Conservation (phyloP, 2,888 invertebrate species). For the Teleogryllus oceanicus region DNA sequence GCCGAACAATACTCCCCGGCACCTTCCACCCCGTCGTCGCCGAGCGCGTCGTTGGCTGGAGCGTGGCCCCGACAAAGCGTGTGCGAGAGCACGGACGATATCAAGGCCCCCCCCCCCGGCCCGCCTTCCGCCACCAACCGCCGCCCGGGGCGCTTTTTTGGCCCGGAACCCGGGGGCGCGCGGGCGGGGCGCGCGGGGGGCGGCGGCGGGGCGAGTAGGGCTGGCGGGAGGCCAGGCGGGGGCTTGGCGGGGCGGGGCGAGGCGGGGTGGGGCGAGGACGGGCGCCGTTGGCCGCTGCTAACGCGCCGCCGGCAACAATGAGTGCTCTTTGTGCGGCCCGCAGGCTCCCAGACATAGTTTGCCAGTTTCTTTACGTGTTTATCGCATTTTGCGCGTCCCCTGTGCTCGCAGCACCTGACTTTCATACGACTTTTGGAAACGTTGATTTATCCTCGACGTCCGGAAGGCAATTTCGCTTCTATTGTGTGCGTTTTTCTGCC, state of each 20-base stretch:
- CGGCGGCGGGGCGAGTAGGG: not conserved
- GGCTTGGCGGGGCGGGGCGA: not conserved
- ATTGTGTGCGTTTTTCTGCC: not conserved
- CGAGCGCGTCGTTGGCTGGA: too few species aligned
- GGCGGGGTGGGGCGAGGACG: not conserved
- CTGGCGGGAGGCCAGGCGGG: not conserved
- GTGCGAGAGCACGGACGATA: too few species aligned
- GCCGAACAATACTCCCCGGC: too few species aligned
- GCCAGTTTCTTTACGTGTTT: not conserved
- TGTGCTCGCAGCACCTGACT: not conserved
- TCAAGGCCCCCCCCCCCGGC: too few species aligned
- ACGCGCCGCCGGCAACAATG: not conserved
- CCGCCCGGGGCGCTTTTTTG: too few species aligned
- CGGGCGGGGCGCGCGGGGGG: too few species aligned
- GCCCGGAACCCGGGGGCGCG: too few species aligned
- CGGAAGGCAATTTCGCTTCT: not conserved
- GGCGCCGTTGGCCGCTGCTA: not conserved
- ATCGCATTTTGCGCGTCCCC: not conserved
- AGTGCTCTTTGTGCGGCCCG: not conserved
- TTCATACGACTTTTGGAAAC: not conserved
- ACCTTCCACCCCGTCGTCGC: too few species aligned
- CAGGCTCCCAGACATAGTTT: not conserved
- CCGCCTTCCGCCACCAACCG: too few species aligned
- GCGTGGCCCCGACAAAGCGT: too few species aligned
- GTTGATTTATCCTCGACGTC: not conserved